These are phyloP conservation scores for Ceratosolen fusciceps DNA, from an alignment of 1,140 invertebrate genomes.

Conservation along the genomic window DNA sequence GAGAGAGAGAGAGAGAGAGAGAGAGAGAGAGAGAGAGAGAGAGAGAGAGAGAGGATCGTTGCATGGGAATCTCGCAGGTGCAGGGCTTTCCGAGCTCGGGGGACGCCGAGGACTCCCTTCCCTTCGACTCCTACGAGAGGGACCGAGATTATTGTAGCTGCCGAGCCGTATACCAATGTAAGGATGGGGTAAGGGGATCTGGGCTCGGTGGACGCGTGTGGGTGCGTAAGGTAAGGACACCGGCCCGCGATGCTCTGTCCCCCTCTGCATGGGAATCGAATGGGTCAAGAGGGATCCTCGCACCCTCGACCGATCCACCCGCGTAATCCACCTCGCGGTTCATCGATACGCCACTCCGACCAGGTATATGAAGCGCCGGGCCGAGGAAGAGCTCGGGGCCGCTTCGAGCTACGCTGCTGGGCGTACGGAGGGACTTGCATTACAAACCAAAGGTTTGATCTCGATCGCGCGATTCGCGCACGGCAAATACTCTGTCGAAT, in stretches of 20 bases:
- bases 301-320: constrained; percentile 22
- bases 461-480: too few species aligned
- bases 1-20: background rate
- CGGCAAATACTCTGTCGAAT: too few species aligned
- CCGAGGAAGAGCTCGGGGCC: too few species aligned
- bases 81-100: constrained; percentile 58
- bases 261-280: constrained; percentile 71
- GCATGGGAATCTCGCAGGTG: constrained; percentile 72
- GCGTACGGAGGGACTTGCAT: too few species aligned
- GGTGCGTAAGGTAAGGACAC: constrained; percentile 65
- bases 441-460: too few species aligned
- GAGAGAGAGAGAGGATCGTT: background rate
- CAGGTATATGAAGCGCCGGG: too few species aligned
- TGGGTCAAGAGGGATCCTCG: constrained; percentile 60
- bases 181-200: too few species aligned
- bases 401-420: too few species aligned
- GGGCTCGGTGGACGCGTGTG: background rate
- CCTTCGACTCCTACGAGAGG: constrained; percentile 1
- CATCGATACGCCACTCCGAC: constrained; percentile 50
- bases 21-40: constrained; percentile 12
- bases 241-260: constrained; percentile 66
- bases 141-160: background rate
- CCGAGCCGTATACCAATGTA: background rate
- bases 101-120: constrained; percentile 29
- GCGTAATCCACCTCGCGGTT: constrained; percentile 52